Evolutionary conservation across 2,888 invertebrate species (phyloP), one percentile per base, ranked within the genome.

Genomic region (Mesorhabditis belari): DNA sequence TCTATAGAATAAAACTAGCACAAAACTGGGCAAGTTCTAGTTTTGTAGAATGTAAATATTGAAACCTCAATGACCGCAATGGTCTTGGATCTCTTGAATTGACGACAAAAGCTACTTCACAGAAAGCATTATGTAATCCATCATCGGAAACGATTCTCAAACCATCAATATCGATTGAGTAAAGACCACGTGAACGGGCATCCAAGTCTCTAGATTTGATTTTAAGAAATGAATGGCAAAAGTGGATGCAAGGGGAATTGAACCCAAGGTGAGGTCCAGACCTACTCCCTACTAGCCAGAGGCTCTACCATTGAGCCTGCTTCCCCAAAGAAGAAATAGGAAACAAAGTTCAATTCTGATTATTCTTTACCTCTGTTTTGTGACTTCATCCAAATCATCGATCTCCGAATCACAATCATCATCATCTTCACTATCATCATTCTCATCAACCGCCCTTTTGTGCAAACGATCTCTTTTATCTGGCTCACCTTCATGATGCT

Each of bases 371-470:
- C 12, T n/a, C 44, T 35, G 44, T 35, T 35, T 35, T 35, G 44
- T 35, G 12, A n/a, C 44, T 35, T 35, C 44, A 5, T 58, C 64
- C n/a, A 63, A 60, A 2, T 65, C 66, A 17, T 72, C 69, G 5
- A 65, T 59, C n/a, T 70, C 71, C 26, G 67, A 67, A 61, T 74
- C 73, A 6, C 61, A 60, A 55, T 73, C 73, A 58, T 73, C 73
- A 29, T 73, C 73, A 27, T 73, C 73, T 29, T 65, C 71, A n/a
- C 66, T 63, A 60, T 70, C 74, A 60, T 72, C 74, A 53, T 70
- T 69, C 49, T 65, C 63, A 64, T 72, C 71, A 52, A 65, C 58
- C 9, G 67, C 56, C 27, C 74, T 53, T 44, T 54, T 54, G 55
- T 64, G 66, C 35, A 68, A 26, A 12, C 50, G n/a, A 21, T 23